These are phyloP conservation scores for Microcebus jonahi DNA, from an alignment of 2,113 vertebrate genomes.

Conservation along the genomic window DNA sequence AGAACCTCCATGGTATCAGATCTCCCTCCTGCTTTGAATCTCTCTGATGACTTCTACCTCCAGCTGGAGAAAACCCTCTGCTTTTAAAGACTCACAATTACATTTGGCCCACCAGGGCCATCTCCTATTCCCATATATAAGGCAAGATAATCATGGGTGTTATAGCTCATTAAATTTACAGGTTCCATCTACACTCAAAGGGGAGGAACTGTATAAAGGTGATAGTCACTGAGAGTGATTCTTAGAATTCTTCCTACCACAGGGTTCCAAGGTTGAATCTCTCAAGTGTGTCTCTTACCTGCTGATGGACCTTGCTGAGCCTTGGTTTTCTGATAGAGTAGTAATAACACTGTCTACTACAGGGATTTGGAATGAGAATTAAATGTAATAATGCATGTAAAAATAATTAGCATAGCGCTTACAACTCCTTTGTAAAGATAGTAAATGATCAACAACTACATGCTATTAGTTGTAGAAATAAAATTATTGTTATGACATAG, in stretches of 20 bases:
- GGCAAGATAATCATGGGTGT: background rate
- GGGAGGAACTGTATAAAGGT: background rate
- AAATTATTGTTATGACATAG: background rate
- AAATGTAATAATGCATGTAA: background rate
- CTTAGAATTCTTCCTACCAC: background rate
- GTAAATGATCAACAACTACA: background rate
- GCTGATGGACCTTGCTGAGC: background rate
- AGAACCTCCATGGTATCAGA: background rate
- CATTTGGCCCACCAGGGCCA: background rate
- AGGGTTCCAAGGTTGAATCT: background rate
- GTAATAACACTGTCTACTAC: background rate
- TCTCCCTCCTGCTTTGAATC: background rate
- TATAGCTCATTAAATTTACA: background rate
- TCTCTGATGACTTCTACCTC: background rate
- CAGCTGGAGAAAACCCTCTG: background rate
- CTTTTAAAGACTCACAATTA: background rate
- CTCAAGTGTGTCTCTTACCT: background rate
- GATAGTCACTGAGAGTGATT: rapidly evolving
- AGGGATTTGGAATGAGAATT: background rate
- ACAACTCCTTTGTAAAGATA: background rate
- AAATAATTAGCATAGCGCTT: background rate
- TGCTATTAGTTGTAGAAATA: background rate
- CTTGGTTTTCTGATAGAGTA: background rate
- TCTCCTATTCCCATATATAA: background rate
- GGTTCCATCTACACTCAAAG: background rate